A percentile compares a stretch with the other conserved stretches of the same genome.
Evolutionary conservation across 2,797 vertebrate genomes (phyloP).

Genomic region (Gobionotothen gibberifrons): DNA sequence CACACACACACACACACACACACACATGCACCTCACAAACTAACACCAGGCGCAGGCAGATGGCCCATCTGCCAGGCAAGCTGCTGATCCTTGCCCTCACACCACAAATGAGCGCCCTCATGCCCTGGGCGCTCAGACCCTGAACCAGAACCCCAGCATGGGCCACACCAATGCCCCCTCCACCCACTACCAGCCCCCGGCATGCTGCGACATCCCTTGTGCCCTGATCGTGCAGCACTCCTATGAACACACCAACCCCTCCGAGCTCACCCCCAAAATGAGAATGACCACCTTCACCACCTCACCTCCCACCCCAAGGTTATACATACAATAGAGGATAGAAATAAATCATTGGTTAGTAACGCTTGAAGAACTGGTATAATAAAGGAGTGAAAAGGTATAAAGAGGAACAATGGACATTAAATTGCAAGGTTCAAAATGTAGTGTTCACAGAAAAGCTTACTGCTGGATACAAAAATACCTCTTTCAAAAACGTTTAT

Average conservation of each 20-base stretch:
- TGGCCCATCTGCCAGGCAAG: constrained; percentile 76
- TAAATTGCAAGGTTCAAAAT: constrained; percentile 10
- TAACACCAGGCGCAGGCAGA: constrained; percentile 73
- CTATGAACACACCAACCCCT: constrained; percentile 75
- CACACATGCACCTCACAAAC: constrained; percentile 30
- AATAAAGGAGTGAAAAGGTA: constrained; percentile 22
- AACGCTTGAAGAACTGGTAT: constrained; percentile 46
- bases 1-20: constrained; percentile 23
- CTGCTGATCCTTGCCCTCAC: constrained; percentile 71
- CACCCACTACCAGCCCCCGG: constrained; percentile 83
- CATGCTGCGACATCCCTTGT: constrained; percentile 85
- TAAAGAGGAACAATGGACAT: constrained; percentile 19
- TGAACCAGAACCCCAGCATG: constrained; percentile 71
- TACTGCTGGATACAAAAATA: constrained; percentile 41
- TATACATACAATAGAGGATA: constrained; percentile 80
- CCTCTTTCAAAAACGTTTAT: constrained; percentile 34
- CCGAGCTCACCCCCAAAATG: constrained; percentile 80
- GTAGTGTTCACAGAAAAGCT: constrained; percentile 24
- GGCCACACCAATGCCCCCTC: constrained; percentile 68
- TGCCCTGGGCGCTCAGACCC: constrained; percentile 66
- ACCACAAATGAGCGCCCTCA: constrained; percentile 72
- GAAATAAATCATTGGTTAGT: constrained; percentile 57
- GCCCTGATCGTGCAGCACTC: constrained; percentile 82
- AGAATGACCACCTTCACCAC: constrained; percentile 83
- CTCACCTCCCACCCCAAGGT: constrained; percentile 82